These are phyloP conservation scores for Germaria angustata DNA, from an alignment of 2,888 invertebrate genomes.

Conservation along the genomic window DNA sequence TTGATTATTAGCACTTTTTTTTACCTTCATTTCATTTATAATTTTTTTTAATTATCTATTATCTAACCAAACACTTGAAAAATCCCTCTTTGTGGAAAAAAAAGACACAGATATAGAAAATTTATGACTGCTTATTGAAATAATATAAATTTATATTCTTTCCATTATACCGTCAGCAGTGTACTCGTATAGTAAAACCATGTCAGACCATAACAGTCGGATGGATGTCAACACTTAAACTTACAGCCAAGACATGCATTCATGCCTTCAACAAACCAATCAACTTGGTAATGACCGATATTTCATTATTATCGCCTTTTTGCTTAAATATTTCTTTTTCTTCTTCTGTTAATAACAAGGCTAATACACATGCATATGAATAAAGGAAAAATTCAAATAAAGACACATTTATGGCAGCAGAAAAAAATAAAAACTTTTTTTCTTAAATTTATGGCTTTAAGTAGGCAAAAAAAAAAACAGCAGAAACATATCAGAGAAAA, in stretches of 20 bases:
- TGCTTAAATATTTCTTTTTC: not conserved
- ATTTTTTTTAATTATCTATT: not conserved
- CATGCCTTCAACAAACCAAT: constrained; percentile 11
- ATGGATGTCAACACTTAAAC: constrained; percentile 22
- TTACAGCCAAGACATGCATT: constrained; percentile 11
- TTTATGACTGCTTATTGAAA: constrained; percentile 11
- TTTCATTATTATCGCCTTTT: constrained; percentile 54
- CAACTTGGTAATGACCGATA: constrained; percentile 59
- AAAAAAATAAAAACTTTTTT: not conserved
- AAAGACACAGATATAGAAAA: too few relatives aligned
- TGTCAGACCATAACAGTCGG: not conserved
- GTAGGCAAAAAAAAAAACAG: not conserved
- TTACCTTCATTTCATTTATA: not conserved
- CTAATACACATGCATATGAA: constrained; percentile 10
- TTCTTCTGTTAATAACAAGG: constrained; percentile 22
- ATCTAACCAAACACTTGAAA: not conserved
- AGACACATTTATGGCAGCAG: constrained; percentile 5
- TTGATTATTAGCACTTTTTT: too few relatives aligned
- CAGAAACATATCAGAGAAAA: not conserved
- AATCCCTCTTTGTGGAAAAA: not conserved
- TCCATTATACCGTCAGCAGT: not conserved
- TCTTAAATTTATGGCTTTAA: constrained; percentile 38
- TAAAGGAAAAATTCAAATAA: not conserved
- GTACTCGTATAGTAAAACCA: not conserved
- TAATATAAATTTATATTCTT: constrained; percentile 19